These are phyloP conservation scores for Diarsia brunnea DNA, from an alignment of 2,888 invertebrate species.

Conservation along the genomic window DNA sequence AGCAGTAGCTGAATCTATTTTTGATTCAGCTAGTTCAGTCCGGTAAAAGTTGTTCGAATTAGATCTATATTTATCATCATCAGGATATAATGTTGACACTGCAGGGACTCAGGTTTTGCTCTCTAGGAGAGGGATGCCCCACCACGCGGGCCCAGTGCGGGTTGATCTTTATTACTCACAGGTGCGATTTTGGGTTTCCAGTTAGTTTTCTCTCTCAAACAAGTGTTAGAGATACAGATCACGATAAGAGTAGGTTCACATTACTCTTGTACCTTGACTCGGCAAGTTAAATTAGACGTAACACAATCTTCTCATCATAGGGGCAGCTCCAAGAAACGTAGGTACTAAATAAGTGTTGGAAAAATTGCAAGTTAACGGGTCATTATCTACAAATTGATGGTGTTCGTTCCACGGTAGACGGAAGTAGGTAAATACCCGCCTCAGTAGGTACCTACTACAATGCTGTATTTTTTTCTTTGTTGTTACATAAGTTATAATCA, in stretches of 20 bases:
- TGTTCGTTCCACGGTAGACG: conserved; percentile 64
- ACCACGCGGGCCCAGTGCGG: too few relatives aligned
- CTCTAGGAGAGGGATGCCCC: too few relatives aligned
- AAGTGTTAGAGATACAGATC: neutral
- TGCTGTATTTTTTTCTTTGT: conserved; percentile 40
- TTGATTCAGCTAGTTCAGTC: too few relatives aligned
- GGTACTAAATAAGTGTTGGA: conserved; percentile 68
- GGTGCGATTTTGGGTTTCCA: neutral
- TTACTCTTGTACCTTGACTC: neutral
- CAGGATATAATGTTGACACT: too few relatives aligned
- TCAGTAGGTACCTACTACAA: neutral
- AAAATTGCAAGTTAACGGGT: conserved; percentile 79
- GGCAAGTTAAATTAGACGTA: conserved; percentile 44
- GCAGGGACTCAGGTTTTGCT: too few relatives aligned
- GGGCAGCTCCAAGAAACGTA: conserved; percentile 35
- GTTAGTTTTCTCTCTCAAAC: conserved; percentile 2
- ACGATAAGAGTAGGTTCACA: conserved; percentile 1
- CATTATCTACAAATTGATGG: conserved; percentile 74
- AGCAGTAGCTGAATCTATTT: too few relatives aligned
- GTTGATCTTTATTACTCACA: neutral
- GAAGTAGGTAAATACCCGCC: conserved; percentile 64
- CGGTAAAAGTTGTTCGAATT: neutral
- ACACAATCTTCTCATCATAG: conserved; percentile 22
- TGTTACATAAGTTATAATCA: conserved; percentile 14
- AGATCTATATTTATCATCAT: neutral